These are phyloP conservation scores for Zaprionus nigranus DNA, from an alignment of 1,140 invertebrate species.

Conservation along the genomic window DNA sequence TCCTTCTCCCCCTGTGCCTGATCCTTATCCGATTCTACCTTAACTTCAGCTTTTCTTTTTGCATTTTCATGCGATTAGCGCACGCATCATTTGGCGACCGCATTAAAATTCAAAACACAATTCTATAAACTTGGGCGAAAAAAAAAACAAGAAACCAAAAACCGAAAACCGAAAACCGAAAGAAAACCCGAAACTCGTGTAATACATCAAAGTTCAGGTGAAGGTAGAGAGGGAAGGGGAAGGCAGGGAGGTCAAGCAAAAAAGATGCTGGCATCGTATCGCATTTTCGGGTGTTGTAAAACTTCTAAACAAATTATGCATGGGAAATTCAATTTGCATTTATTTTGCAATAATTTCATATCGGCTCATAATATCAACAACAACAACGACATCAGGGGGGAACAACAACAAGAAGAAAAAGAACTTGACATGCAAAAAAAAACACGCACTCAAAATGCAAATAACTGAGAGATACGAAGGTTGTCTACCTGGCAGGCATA, in stretches of 20 bases:
- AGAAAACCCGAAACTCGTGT: conserved; percentile 29
- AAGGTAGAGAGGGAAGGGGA: not conserved
- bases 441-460: conserved; percentile 61
- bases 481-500: not conserved
- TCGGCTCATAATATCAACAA: conserved; percentile 64
- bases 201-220: conserved; percentile 70
- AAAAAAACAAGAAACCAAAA: conserved; percentile 15
- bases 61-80: conserved; percentile 39
- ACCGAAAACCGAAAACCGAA: conserved; percentile 1
- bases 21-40: not conserved
- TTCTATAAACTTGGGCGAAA: conserved; percentile 45
- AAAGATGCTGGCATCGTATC: not conserved
- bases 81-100: conserved; percentile 49
- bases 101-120: conserved; percentile 77
- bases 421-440: conserved; percentile 50
- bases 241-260: not conserved
- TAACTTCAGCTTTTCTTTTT: conserved; percentile 22
- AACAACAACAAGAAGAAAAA: conserved; percentile 52
- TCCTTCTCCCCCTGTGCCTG: not conserved
- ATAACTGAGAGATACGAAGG: conserved; percentile 34
- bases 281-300: conserved; percentile 43
- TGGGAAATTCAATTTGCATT: conserved; percentile 83
- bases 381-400: conserved; percentile 43
- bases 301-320: conserved; percentile 82
- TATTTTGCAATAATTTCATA: conserved; percentile 83